A percentile compares a stretch with the other conserved stretches of the same genome.
phyloP scores from a whole-genome alignment of 2,113 vertebrate genomes.

The Theropithecus gelada region DNA sequence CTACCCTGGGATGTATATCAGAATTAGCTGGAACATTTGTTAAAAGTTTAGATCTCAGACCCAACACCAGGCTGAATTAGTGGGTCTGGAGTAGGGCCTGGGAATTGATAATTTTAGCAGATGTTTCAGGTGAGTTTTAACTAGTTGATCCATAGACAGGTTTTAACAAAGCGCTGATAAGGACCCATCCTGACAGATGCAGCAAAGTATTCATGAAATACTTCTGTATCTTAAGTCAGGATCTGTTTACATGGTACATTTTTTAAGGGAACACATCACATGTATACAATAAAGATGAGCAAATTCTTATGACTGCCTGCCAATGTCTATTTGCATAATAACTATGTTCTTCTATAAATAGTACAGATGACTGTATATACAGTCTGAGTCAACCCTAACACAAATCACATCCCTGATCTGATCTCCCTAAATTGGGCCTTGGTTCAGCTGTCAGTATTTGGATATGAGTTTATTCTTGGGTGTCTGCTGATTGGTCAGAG shows the following conservation, averaged over 20 bases:
- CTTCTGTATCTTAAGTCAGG: slow-evolving; percentile 7
- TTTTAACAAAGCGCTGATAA: neutral
- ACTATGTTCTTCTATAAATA: neutral
- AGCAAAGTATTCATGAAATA: neutral
- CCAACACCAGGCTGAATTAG: slow-evolving; percentile 19
- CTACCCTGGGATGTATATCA: neutral
- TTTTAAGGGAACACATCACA: slow-evolving; percentile 7
- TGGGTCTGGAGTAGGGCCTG: slow-evolving; percentile 42
- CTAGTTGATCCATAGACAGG: neutral
- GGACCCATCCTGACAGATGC: neutral
- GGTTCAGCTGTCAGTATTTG: slow-evolving; percentile 63
- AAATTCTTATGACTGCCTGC: neutral
- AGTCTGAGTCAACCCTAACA: neutral
- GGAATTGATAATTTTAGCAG: slow-evolving; percentile 45
- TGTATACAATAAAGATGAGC: neutral
- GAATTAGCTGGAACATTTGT: slow-evolving; percentile 44
- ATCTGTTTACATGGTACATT: slow-evolving; percentile 20
- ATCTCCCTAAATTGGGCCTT: slow-evolving; percentile 64
- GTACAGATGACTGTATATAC: neutral
- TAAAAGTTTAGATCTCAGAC: slow-evolving; percentile 58
- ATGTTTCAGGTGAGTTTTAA: slow-evolving; percentile 3
- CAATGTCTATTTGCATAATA: neutral
- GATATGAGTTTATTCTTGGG: slow-evolving; percentile 61
- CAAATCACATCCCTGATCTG: slow-evolving; percentile 47
- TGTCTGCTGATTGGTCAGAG: slow-evolving; percentile 66